These are phyloP conservation scores for Chironomus riparius DNA, from an alignment of 2,888 invertebrate genomes.

Conservation along the genomic window DNA sequence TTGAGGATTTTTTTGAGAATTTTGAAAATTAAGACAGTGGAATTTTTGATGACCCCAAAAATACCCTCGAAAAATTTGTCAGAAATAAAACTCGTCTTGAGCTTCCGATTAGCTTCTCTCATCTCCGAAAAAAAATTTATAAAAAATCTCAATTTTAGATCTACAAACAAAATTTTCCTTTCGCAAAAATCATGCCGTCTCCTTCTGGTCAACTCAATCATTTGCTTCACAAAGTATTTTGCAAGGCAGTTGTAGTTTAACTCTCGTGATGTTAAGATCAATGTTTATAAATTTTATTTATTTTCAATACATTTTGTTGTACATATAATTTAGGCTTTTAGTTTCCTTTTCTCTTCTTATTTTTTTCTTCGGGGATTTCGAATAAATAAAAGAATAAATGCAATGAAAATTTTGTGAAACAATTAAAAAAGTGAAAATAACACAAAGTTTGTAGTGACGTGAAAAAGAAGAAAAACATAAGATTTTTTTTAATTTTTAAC, in stretches of 20 bases:
- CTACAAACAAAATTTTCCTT: not conserved
- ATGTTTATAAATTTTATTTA: conserved; percentile 21
- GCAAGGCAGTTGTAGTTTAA: conserved; percentile 24
- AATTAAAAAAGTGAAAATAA: not conserved
- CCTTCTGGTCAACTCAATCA: not conserved
- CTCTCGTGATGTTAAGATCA: conserved; percentile 28
- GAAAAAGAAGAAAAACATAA: not conserved
- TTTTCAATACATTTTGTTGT: conserved; percentile 18
- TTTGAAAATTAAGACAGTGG: too few relatives aligned
- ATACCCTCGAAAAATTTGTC: too few relatives aligned
- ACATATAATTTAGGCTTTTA: conserved; percentile 5
- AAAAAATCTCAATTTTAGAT: not conserved
- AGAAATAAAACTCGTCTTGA: too few relatives aligned
- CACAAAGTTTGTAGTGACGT: not conserved
- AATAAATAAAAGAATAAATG: not conserved
- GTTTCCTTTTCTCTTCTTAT: not conserved
- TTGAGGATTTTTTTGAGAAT: too few relatives aligned
- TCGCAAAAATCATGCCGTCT: not conserved
- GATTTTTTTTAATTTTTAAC: not conserved
- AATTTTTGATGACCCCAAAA: too few relatives aligned
- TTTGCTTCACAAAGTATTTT: not conserved
- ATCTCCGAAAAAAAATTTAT: too few relatives aligned
- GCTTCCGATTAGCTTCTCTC: too few relatives aligned
- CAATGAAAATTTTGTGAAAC: not conserved
- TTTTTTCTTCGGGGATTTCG: not conserved